phyloP scores from a whole-genome alignment of 2,797 vertebrate species.

The Microchirus variegatus region DNA sequence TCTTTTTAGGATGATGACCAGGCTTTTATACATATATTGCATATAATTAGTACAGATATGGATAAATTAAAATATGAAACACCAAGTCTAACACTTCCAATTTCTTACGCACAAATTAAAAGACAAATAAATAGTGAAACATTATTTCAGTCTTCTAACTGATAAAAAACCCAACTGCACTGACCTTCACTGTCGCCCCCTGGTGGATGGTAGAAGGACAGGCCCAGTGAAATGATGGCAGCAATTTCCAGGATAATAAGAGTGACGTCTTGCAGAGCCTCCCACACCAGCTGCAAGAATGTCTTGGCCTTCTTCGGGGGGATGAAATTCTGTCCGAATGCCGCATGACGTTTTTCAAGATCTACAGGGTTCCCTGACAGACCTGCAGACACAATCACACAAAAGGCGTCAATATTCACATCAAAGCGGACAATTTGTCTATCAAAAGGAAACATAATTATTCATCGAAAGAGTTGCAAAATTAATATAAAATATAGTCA shows the following conservation, averaged over 20 bases:
- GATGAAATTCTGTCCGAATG: constrained; percentile 92
- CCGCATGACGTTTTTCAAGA: constrained; percentile 89
- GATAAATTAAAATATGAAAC: no score
- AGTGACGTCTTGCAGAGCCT: constrained; percentile 96
- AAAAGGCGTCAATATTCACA: background rate
- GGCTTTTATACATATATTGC: no score
- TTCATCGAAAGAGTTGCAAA: no score
- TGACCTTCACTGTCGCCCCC: constrained; percentile 87
- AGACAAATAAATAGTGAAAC: no score
- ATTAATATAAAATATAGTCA: no score
- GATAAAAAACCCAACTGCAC: constrained; percentile 43
- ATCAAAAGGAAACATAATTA: no score
- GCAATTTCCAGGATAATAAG: constrained; percentile 97
- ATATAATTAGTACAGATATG: no score
- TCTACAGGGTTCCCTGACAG: constrained; percentile 92
- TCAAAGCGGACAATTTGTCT: no score
- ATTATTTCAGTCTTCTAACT: background rate
- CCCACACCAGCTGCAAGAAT: constrained; percentile 97
- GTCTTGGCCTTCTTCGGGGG: constrained; percentile 97
- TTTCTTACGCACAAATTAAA: no score
- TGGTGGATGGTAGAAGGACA: constrained; percentile 94
- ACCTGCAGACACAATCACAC: constrained; percentile 75
- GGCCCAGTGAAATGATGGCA: constrained; percentile 93
- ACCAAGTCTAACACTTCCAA: no score
- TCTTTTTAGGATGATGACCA: no score